Conservation (phyloP, 2,113 vertebrate genomes). For the Motacilla tschutschensis region DNA sequence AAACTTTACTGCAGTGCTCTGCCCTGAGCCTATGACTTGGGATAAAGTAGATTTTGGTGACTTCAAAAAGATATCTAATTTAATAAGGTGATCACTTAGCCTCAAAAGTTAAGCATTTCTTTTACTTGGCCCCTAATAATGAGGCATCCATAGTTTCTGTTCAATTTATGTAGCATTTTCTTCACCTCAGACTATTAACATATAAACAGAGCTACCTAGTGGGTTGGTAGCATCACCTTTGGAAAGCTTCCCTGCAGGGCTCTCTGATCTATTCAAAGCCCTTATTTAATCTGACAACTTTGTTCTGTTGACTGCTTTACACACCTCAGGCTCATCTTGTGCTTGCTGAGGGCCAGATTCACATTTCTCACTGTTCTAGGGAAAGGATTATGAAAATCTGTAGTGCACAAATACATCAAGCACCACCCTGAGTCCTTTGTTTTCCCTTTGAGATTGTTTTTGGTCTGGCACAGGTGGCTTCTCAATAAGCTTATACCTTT, state of each 20-base stretch:
- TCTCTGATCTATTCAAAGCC: neutral
- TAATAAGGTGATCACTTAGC: neutral
- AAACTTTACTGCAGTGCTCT: neutral
- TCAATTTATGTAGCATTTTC: neutral
- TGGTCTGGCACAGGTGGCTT: neutral
- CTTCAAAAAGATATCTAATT: neutral
- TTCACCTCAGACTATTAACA: neutral
- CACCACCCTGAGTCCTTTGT: neutral
- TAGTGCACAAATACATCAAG: neutral
- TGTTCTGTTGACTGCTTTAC: neutral
- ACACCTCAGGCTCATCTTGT: neutral
- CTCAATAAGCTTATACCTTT: neutral
- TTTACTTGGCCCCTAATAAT: neutral
- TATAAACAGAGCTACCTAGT: neutral
- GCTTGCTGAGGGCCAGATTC: neutral
- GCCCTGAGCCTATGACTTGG: neutral
- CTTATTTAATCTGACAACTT: neutral
- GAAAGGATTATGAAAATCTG: neutral
- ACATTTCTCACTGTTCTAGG: neutral
- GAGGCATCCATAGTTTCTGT: neutral
- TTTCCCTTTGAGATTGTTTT: neutral
- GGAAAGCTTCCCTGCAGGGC: neutral
- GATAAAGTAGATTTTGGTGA: neutral
- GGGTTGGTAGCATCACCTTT: neutral
- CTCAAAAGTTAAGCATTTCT: neutral